Conservation (phyloP, 2,797 vertebrate genomes). For the Podarcis lilfordi region DNA sequence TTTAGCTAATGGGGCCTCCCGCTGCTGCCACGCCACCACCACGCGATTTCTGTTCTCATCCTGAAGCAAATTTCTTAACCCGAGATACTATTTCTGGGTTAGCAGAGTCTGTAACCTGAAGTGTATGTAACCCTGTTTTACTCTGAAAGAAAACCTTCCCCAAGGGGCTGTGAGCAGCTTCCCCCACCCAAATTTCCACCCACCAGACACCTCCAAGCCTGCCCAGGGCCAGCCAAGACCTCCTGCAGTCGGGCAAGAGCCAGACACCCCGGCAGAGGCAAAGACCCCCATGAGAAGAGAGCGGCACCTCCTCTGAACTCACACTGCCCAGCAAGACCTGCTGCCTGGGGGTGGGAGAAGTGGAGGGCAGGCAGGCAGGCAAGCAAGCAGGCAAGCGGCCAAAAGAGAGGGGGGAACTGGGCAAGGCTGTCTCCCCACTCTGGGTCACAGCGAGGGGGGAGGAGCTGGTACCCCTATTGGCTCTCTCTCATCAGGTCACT, state of each 20-base stretch:
- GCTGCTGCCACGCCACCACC: too few relatives aligned
- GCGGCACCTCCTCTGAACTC: neutral
- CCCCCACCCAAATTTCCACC: neutral
- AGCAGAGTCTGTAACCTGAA: too few relatives aligned
- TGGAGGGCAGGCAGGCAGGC: neutral
- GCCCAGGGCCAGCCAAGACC: neutral
- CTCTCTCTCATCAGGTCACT: neutral
- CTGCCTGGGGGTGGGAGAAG: neutral
- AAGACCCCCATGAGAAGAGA: neutral
- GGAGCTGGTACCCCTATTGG: neutral
- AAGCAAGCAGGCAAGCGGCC: neutral
- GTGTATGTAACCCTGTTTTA: too few relatives aligned
- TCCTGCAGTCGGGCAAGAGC: too few relatives aligned
- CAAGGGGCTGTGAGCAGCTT: too few relatives aligned
- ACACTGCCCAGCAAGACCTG: neutral
- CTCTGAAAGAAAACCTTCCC: neutral
- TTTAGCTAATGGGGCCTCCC: too few relatives aligned
- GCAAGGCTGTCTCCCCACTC: neutral
- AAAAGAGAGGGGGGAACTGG: neutral
- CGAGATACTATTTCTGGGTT: too few relatives aligned
- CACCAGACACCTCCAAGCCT: neutral
- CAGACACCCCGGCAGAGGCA: slow-evolving; percentile 45
- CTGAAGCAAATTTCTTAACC: too few relatives aligned
- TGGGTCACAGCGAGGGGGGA: neutral
- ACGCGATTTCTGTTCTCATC: too few relatives aligned